Base-by-base conservation (phyloP, 2,888 invertebrate genomes). In the Platerodrilus igneus region DNA sequence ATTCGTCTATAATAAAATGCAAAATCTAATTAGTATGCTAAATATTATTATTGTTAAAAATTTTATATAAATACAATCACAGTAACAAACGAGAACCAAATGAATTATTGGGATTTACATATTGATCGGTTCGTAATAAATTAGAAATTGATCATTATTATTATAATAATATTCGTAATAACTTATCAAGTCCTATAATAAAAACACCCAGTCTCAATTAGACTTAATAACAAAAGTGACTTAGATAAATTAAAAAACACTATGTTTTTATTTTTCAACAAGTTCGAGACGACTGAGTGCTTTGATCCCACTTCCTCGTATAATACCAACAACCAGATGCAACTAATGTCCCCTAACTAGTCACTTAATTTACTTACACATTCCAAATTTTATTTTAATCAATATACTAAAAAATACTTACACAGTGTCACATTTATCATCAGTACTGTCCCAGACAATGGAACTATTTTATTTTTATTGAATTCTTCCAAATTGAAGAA, bases 61-160 rank as follows among this genome's bases (percentile, higher is more conserved):
- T 59, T 57, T 62, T 56, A 60, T 63, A 62, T 59, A 64, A 64
- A 63, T 64, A 66, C 62, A 64, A 66, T 66, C 64, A 64, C 66
- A 64, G 64, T 60, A 64, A 63, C 53, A 57, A 63, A 64, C 57
- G 62, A 63, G 60, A 66, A 64, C 59, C 58, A 62, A 62, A 27
- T 21, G 28, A 41, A 41, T 37, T 25, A 25, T 16, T 16, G 23
- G 11, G 33, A 33, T 17, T 16, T 32, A 25, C 26, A 41, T n/a
- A n/a, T n/a, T n/a, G n/a, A n/a, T 21, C 18, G 31, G 32, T 31
- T 7, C 21, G 23, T 31, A 16, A 31, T 23, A 31, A 40, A 40
- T 33, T 36, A 41, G 30, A 36, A 29, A 36, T 26, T 37, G 28
- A 28, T 22, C 19, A 40, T 32, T 42, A 33, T 23, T 30, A 32